Evolutionary conservation across 2,888 invertebrate species (phyloP), one percentile per base, ranked within the genome.

Genomic region (Sarcophaga variegata): DNA sequence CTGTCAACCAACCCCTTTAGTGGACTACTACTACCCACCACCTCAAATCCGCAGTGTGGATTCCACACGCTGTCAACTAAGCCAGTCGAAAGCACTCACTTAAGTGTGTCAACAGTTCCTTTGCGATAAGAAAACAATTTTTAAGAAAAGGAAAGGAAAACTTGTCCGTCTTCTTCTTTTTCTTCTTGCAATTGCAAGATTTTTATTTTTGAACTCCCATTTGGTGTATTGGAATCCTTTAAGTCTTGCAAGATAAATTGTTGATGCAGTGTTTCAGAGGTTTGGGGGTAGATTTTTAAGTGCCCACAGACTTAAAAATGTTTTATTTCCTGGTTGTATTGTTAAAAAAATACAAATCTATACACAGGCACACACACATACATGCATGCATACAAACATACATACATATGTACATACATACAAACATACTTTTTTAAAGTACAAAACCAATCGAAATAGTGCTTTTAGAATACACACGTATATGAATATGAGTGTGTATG

Each of bases 201-300:
- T 62, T n/a, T 47, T 74, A 4, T 64, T 64, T 37, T 59, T 78
- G 37, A 37, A 37, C 37, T 37, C 8, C 37, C 10, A 25, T 70
- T 70, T 64, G 49, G 6, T n/a, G 37, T 71, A 49, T 25, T 62
- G 64, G 17, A 64, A 66, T 72, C 80, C 66, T 72, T 54, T 80
- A 80, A 76, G 74, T n/a, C 37, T 45, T 54, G 45, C 75, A 84
- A 79, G 71, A 84, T 70, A 84, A 81, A 76, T 59, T 67, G 66
- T 72, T 84, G 76, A 72, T 84, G 59, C 71, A 64, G 14, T 59
- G 63, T 37, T 37, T 2, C 8, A 3, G 37, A 37, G 2, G 37
- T 8, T 37, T 37, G 37, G 8, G 54, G 64, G 37, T 66, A 62
- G 71, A 80, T 67, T 71, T 37, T 54, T 66, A 81, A 72, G 71